Percentiles rank a stretch among this genome's conserved stretches.
phyloP scores from a whole-genome alignment of 1,140 invertebrate species.

The Heterodera schachtii region DNA sequence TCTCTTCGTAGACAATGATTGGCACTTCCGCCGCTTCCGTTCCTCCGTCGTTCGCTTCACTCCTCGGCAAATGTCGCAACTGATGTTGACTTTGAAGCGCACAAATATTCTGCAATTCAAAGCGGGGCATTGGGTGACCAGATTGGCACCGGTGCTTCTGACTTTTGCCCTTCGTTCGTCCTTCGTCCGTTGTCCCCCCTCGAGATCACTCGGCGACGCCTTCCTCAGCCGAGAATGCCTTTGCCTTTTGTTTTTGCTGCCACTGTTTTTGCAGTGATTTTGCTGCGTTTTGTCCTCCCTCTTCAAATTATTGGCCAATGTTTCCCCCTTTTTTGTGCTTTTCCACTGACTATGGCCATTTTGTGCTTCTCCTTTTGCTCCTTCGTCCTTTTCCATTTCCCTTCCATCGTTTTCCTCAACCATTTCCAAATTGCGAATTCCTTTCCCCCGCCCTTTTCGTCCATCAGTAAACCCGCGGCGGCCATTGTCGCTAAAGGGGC shows the following conservation, averaged over 20 bases:
- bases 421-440: not conserved
- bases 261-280: not conserved
- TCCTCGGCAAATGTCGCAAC: not conserved
- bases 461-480: slow-evolving; percentile 28
- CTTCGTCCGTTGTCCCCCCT: not conserved
- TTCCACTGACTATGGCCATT: not conserved
- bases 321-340: not conserved
- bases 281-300: not conserved
- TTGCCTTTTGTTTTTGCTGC: no score
- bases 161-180: not conserved
- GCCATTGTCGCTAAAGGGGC: slow-evolving; percentile 34
- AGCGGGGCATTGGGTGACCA: not conserved
- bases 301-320: not conserved
- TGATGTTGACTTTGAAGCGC: not conserved
- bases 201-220: not conserved
- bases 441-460: slow-evolving; percentile 2
- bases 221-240: not conserved
- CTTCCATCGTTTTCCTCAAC: not conserved
- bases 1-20: slow-evolving; percentile 21
- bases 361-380: not conserved
- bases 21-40: slow-evolving; percentile 1
- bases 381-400: not conserved
- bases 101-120: slow-evolving; percentile 11
- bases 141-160: not conserved
- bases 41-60: not conserved